Evolutionary conservation across 2,888 invertebrate genomes (phyloP).

Genomic region (Mactromeris polynyma): DNA sequence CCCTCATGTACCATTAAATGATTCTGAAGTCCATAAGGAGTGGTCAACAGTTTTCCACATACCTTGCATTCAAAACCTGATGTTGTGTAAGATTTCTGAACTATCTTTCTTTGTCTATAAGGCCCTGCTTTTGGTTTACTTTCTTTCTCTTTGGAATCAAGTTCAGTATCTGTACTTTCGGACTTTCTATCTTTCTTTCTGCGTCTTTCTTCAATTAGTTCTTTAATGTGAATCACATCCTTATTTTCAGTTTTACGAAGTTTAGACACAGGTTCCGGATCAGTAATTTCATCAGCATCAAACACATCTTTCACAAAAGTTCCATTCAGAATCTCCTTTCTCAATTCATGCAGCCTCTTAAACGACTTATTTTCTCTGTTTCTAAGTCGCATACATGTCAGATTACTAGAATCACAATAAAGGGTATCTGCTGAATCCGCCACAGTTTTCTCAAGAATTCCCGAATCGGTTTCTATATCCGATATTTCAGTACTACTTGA

Average conservation of each 20-base stretch:
- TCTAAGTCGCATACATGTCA: constrained; percentile 57
- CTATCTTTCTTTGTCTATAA: constrained; percentile 56
- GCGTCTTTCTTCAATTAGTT: constrained; percentile 58
- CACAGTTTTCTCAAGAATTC: neutral
- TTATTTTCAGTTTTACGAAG: constrained; percentile 40
- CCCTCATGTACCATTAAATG: constrained; percentile 71
- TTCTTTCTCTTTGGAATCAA: neutral
- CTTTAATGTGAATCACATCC: constrained; percentile 61
- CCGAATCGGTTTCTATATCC: neutral
- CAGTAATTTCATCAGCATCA: constrained; percentile 35
- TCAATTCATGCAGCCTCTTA: constrained; percentile 49
- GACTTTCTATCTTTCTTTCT: constrained; percentile 44
- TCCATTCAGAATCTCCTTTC: constrained; percentile 56
- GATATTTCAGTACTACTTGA: neutral
- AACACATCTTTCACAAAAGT: constrained; percentile 52
- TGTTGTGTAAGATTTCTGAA: constrained; percentile 52
- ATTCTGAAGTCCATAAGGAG: constrained; percentile 63
- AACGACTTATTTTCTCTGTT: constrained; percentile 63
- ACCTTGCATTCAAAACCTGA: constrained; percentile 64
- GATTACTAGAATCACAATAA: neutral
- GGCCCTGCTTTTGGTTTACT: constrained; percentile 32
- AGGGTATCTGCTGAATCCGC: neutral
- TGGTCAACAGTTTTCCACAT: constrained; percentile 64
- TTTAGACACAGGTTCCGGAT: constrained; percentile 32
- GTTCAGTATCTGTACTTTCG: constrained; percentile 27